phyloP scores from a whole-genome alignment of 1,140 invertebrate species.

The Liolophura sinensis region DNA sequence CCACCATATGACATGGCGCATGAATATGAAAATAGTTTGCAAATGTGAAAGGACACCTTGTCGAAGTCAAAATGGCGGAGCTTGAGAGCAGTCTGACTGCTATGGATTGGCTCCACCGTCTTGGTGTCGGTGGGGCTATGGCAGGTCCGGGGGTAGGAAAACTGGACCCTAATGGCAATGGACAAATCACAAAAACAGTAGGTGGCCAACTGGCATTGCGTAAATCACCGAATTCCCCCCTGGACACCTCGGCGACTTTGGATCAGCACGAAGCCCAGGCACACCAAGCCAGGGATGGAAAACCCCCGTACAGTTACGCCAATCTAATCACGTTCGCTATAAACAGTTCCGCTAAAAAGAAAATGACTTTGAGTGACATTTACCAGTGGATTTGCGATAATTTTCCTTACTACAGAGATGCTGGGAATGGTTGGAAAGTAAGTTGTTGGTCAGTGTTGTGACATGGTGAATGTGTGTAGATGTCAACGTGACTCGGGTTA shows the following conservation, averaged over 20 bases:
- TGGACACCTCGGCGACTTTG: conserved; percentile 44
- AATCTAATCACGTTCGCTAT: conserved; percentile 74
- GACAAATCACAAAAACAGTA: conserved; percentile 29
- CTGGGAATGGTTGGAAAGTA: conserved; percentile 75
- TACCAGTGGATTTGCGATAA: conserved; percentile 63
- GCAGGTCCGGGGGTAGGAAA: conserved; percentile 36
- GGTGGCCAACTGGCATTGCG: conserved; percentile 44
- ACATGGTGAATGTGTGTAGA: too few relatives aligned
- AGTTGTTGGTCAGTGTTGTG: conserved; percentile 23
- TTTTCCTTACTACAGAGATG: conserved; percentile 69
- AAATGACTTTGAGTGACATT: conserved; percentile 64
- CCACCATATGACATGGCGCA: background rate
- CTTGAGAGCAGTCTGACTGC: conserved; percentile 63
- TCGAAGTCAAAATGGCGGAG: conserved; percentile 54
- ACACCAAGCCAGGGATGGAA: conserved; percentile 57
- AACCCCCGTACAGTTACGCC: conserved; percentile 70
- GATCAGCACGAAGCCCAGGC: conserved; percentile 41
- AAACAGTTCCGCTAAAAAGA: conserved; percentile 67
- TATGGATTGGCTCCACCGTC: conserved; percentile 65
- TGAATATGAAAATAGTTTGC: background rate
- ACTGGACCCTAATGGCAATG: conserved; percentile 31
- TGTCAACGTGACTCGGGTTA: too few relatives aligned
- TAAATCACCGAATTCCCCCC: conserved; percentile 46
- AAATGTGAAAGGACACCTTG: background rate
- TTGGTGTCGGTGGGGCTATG: conserved; percentile 58